These are phyloP conservation scores for Otolemur garnettii DNA, from an alignment of 2,113 vertebrate species.

Conservation along the genomic window DNA sequence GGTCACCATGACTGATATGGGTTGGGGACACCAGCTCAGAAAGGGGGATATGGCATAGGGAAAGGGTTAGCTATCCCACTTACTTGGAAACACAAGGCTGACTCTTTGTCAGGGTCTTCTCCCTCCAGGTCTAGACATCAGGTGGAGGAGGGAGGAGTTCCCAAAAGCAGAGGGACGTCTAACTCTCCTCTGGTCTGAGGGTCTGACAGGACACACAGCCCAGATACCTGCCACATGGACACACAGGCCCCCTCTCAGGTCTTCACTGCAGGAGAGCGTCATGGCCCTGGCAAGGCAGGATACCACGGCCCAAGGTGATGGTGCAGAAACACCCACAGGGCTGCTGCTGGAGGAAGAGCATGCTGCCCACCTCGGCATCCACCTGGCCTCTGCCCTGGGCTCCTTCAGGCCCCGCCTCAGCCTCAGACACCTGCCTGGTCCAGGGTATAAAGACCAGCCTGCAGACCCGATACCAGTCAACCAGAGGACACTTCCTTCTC, in stretches of 20 bases:
- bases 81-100: fast-evolving
- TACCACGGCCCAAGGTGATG: fast-evolving
- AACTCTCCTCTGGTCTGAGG: not conserved
- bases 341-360: not conserved
- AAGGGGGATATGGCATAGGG: not conserved
- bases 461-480: not conserved
- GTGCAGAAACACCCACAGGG: not conserved
- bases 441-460: not conserved
- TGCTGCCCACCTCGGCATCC: not conserved
- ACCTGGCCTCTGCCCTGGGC: not conserved
- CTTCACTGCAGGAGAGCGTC: fast-evolving
- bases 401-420: not conserved
- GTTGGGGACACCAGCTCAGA: not conserved
- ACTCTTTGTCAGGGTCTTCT: not conserved
- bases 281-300: not conserved
- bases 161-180: not conserved
- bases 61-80: not conserved
- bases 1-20: too few species aligned
- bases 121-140: not conserved
- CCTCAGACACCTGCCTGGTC: not conserved
- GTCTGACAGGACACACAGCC: not conserved
- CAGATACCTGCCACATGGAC: not conserved
- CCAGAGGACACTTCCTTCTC: not conserved
- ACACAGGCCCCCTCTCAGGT: not conserved
- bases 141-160: not conserved